Base-by-base conservation (phyloP, 1,140 invertebrate genomes). In the Saxidomus purpurata region DNA sequence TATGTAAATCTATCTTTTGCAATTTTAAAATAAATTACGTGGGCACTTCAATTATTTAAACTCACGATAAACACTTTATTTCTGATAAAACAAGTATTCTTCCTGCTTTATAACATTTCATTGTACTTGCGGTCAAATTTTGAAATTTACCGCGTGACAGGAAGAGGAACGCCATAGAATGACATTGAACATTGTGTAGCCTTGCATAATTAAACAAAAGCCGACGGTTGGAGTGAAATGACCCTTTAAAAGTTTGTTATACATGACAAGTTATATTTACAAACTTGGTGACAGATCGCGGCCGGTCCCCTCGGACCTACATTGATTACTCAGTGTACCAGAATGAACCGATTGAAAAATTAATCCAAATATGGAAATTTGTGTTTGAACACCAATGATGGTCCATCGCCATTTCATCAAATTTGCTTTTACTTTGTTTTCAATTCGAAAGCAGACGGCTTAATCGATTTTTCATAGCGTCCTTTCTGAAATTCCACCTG, bases 401-500 rank as follows among this genome's bases (percentile, higher is more conserved):
- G 80, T 63, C 43, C 76, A 82, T 82, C 55, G 80, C 22, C 80
- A 63, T 82, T 67, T 82, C 55, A 82, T 82, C 52, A 82, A 82
- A 63, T 40, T 82, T 63, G 55, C 80, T 74, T 86, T 83, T 86
- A 59, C 69, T 76, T 86, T 86, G 67, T 86, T 74, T 86, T 86
- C 69, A 25, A 55, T 52, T n/a, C 43, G 38, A 86, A 86, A 86
- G 83, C 83, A 86, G 71, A 86, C 83, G 83, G 71, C 49, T 38
- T 79, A 55, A 87, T 87, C 85, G 85, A 87, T 87, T 85, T 77
- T 87, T 79, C 85, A 77, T 79, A 87, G 85, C 85, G 85, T 87
- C 85, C 74, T 61, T 87, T 63, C 55, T 77, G 49, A 47, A 63
- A 87, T 87, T 87, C 85, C 85, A 87, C 85, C 85, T 87, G 85